Evolutionary conservation across 2,797 vertebrate genomes (phyloP).

Genomic region (Tragelaphus oryx): DNA sequence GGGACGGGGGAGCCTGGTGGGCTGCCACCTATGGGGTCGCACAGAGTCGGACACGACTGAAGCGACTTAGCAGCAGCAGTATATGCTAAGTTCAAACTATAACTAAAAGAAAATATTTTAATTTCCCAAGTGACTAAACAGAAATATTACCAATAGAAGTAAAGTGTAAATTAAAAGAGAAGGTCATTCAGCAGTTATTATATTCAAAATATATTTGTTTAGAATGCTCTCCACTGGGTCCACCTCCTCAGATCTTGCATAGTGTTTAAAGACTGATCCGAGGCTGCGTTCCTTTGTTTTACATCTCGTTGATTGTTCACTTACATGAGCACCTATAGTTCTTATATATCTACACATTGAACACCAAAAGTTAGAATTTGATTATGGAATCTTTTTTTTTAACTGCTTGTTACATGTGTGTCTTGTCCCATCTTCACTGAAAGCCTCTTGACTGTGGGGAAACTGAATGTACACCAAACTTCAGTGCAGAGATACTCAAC

Average conservation of each 20-base stretch:
- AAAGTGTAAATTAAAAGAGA: not conserved
- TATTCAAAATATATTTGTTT: not conserved
- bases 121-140: not conserved
- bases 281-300: not conserved
- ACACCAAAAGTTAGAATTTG: not conserved
- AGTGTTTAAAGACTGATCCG: not conserved
- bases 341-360: not conserved
- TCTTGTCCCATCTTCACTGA: not conserved
- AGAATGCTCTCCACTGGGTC: not conserved
- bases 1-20: no score
- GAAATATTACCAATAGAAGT: not conserved
- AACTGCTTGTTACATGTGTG: not conserved
- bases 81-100: not conserved
- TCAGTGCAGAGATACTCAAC: not conserved
- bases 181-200: not conserved
- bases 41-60: no score
- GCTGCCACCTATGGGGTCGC: no score
- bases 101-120: slow-evolving; percentile 30
- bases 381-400: not conserved
- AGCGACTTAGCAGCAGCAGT: no score
- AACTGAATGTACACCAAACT: not conserved
- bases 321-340: not conserved
- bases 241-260: not conserved
- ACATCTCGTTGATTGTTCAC: not conserved
- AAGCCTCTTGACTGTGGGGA: not conserved